Base-by-base conservation (phyloP, 2,797 vertebrate genomes). In the Hippoglossus hippoglossus region DNA sequence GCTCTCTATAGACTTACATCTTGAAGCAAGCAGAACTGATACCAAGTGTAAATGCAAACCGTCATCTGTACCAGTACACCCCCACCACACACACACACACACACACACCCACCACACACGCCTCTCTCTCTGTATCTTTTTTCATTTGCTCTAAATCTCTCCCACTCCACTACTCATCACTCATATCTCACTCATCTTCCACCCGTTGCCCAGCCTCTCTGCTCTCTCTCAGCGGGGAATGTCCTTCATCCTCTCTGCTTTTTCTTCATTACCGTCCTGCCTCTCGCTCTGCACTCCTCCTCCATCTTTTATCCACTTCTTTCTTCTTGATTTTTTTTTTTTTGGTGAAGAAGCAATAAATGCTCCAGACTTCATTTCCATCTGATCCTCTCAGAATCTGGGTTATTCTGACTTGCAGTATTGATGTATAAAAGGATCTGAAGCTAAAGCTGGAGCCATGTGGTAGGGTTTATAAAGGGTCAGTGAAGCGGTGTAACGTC, bases 151-250 rank as follows among this genome's bases (percentile, higher is more conserved):
- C 44, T 51, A 56, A 59, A 58, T 58, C 56, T 66, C 22, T 51
- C 31, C 44, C 34, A 15, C 26, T 68, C 59, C 46, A 19, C 50
- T 60, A 36, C 18, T 34, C 67, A 66, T 77, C 56, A 22, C 61
- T 64, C 54, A 28, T 39, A 31, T 55, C 50, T 31, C n/a, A 47
- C 10, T 54, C 47, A 62, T 56, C 41, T 57, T 47, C 56, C 44
- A 22, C 22, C 55, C 49, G 19, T 49, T 60, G 49, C 46, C 51
- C 19, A 56, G 47, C 18, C 61, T 28, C 67, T 63, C 34, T 75
- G 41, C 71, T 60, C 11, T 28, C 52, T 64, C 52, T 53, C 72
- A 39, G 65, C 22, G 15, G 73, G 65, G 34, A 21, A 55, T 26
- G 16, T 67, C 25, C 59, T 56, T 44, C 24, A 50, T 13, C 1